Evolutionary conservation across 2,113 vertebrate species (phyloP).

Genomic region (Speoplatyrhinus poulsoni): DNA sequence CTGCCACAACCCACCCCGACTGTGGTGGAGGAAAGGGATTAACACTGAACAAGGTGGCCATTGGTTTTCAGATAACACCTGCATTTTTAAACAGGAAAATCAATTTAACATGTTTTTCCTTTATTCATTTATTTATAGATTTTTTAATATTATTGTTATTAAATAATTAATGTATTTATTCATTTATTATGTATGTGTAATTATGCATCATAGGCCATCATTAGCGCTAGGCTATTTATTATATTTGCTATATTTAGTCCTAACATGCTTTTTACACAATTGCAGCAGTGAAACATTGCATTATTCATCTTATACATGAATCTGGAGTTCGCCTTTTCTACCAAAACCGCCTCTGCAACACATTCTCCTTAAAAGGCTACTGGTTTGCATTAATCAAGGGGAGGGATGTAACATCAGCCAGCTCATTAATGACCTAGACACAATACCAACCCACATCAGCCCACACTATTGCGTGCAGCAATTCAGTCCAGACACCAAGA

Average conservation of each 20-base stretch:
- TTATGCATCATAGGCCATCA: conserved; percentile 34
- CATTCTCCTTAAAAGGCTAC: neutral
- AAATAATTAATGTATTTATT: neutral
- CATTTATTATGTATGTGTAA: conserved; percentile 30
- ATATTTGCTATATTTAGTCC: conserved; percentile 37
- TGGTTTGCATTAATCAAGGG: neutral
- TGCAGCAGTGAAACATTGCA: no score
- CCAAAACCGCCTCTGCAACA: neutral
- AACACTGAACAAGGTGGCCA: conserved; percentile 56
- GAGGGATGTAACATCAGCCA: conserved; percentile 32
- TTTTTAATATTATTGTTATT: conserved; percentile 8
- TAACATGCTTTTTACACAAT: no score
- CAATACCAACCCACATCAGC: conserved; percentile 38
- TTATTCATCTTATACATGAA: no score
- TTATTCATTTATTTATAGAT: neutral
- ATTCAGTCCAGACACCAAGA: conserved; percentile 28
- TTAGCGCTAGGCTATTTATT: conserved; percentile 12
- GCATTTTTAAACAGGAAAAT: conserved; percentile 26
- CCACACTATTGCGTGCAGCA: conserved; percentile 39
- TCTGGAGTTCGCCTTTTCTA: no score
- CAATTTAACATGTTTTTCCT: neutral
- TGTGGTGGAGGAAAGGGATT: conserved; percentile 52
- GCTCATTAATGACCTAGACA: conserved; percentile 51
- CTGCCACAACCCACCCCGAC: neutral
- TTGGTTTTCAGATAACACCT: conserved; percentile 56